Base-by-base conservation (phyloP, 1,140 invertebrate genomes). In the Pseudobourletiella spinata region DNA sequence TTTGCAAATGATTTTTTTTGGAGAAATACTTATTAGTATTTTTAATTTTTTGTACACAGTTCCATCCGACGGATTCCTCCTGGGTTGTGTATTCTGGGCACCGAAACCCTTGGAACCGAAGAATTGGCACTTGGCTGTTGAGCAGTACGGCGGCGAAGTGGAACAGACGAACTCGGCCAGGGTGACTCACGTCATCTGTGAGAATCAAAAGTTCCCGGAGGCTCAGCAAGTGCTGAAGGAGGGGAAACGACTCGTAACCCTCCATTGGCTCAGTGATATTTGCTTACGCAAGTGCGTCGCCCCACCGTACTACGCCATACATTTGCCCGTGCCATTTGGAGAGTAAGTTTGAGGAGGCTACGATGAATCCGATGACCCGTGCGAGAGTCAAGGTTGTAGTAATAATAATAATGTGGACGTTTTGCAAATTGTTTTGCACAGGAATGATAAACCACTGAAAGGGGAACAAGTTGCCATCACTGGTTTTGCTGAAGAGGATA, bases 211-310 rank as follows among this genome's bases (percentile, higher is more conserved):
- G 30, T 88, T 90, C 72, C 87, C 89, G 29, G 83, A 89, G 22
- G 90, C 92, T 16, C 88, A 90, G 78, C 87, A 90, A 73, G 71
- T 65, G 58, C 72, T 89, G 15, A 79, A 85, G 25, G 88, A 91
- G 75, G 83, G 83, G 2, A 86, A 87, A 75, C 83, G 92, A 24
- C 89, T 93, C 72, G 89, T 98, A 3, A 95, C 91, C 4, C 86
- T 91, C 11, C 89, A 89, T 76, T 98, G 95, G 95, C 76, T 98
- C 15, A 93, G 88, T 62, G 94, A 97, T 75, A 85, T 91, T 26
- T 82, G 95, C 59, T 73, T 82, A 1, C 85, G 87, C 56, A 86
- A 91, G 68, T 88, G 89, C 72, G 84, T 95, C 71, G 72, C 85
- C 58, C 90, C 91, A 1, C 94, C 95, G 0, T 96, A 88, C 86